Base-by-base conservation (phyloP, 2,113 vertebrate genomes). In the Campylomormyrus tamandua region DNA sequence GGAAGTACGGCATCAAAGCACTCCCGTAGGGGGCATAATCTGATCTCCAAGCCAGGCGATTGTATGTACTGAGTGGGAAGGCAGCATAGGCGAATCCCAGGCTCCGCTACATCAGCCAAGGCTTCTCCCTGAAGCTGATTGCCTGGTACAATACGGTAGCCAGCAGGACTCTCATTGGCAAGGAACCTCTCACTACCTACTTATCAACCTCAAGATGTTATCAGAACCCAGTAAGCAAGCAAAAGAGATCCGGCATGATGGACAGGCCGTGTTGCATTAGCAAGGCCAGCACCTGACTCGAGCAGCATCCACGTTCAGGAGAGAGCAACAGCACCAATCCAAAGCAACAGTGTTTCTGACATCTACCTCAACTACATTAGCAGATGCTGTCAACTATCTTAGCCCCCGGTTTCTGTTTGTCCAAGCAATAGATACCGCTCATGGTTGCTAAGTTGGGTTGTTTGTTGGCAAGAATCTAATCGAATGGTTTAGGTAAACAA, bases 391-490 rank as follows among this genome's bases (percentile, higher is more conserved):
- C 31, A 87, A 48, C 19, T 10, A 1, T 46, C 49, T 35, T 6
- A 56, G 48, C 27, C 31, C 31, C 50, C 6, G 2, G 27, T 56
- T 53, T 53, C 31, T 31, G 49, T 19, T 86, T 31, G 19, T 42
- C 39, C 35, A 39, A 24, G 83, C 83, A 46, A 24, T 24, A 84
- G 49, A 87, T 50, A 53, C 15, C 7, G 9, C 24, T 35, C 45
- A 87, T 52, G 10, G 49, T 21, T 3, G 48, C 48, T 19, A 87
- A 87, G 27, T 53, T 5, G 31, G n/a, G 49, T n/a, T 53, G 48
- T 6, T 87, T 53, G 49, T 53, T 87, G 85, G 48, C 45, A 84
- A 86, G 83, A 13, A 86, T 86, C 24, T 15, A 87, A 87, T 87
- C 4, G 48, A 49, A 52, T 2, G 49, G 49, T 52, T 87, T 52